A percentile compares a stretch with the other conserved stretches of the same genome.
phyloP scores from a whole-genome alignment of 92 coral and sea anemone species.

The Phenganax stokvisi region DNA sequence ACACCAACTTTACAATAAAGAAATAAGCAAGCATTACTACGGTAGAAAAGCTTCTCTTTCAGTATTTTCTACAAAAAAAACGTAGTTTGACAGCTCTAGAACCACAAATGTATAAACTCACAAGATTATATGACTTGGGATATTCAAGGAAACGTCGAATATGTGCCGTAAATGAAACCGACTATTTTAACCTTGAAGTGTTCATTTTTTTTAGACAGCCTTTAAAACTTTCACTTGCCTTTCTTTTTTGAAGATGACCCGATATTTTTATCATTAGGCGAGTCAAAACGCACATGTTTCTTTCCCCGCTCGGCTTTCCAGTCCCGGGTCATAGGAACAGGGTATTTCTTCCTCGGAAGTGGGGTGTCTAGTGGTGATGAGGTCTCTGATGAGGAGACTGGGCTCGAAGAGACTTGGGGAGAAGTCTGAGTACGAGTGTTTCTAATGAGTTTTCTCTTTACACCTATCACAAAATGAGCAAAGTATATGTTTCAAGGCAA shows the following conservation, averaged over 20 bases:
- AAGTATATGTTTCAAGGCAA: background rate
- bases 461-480: conserved; percentile 8
- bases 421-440: conserved; percentile 86
- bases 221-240: background rate
- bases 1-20: background rate
- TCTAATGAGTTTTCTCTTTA: conserved; percentile 58
- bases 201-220: no score
- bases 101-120: no score
- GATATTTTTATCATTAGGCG: conserved; percentile 6
- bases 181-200: no score
- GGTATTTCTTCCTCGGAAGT: conserved; percentile 87
- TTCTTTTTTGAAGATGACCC: background rate
- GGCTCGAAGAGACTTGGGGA: conserved; percentile 61
- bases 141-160: no score
- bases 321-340: conserved; percentile 71
- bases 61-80: no score
- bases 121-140: no score
- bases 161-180: no score
- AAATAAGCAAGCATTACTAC: background rate
- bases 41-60: no score
- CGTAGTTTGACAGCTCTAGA: no score
- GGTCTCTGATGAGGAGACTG: conserved; percentile 47
- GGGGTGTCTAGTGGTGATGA: conserved; percentile 85
- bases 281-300: conserved; percentile 40
- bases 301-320: conserved; percentile 24